A percentile compares a stretch with the other conserved stretches of the same genome.
Conservation (phyloP, 2,888 invertebrate species). For the Prenolepis imparis region DNA sequence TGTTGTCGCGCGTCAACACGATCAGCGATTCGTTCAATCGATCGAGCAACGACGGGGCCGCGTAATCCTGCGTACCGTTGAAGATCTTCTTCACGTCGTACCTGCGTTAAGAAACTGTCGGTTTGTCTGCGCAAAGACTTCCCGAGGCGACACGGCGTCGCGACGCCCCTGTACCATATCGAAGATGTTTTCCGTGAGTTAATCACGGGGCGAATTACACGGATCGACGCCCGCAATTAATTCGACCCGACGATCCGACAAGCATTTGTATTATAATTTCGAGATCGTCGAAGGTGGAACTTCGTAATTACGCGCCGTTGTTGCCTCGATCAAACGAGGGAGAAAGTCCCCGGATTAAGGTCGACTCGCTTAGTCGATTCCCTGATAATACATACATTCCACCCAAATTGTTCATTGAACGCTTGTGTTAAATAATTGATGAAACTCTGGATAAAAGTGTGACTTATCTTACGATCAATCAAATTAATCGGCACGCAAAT, state of each 20-base stretch:
- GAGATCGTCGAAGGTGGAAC: not conserved
- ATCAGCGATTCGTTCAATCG: constrained; percentile 81
- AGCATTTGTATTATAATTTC: constrained; percentile 51
- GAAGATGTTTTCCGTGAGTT: not conserved
- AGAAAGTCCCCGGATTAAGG: not conserved
- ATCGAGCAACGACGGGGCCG: constrained; percentile 77
- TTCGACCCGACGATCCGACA: constrained; percentile 19
- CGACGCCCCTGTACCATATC: not conserved
- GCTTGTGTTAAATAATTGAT: not conserved
- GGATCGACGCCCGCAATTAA: constrained; percentile 46
- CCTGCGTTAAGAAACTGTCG: constrained; percentile 68
- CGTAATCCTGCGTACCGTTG: constrained; percentile 79
- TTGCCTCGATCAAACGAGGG: not conserved
- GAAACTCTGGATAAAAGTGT: not conserved
- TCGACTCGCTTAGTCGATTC: not conserved
- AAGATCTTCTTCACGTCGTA: constrained; percentile 81
- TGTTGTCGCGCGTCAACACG: constrained; percentile 77
- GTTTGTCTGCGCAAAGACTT: not conserved
- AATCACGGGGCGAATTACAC: constrained; percentile 42
- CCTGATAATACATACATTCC: not conserved
- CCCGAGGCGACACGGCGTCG: constrained; percentile 41
- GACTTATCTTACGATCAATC: not conserved
- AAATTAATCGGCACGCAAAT: not conserved
- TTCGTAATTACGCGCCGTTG: constrained; percentile 24
- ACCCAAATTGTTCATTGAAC: not conserved